Conservation (phyloP, 2,797 vertebrate genomes). For the Nannoperca obscura region DNA sequence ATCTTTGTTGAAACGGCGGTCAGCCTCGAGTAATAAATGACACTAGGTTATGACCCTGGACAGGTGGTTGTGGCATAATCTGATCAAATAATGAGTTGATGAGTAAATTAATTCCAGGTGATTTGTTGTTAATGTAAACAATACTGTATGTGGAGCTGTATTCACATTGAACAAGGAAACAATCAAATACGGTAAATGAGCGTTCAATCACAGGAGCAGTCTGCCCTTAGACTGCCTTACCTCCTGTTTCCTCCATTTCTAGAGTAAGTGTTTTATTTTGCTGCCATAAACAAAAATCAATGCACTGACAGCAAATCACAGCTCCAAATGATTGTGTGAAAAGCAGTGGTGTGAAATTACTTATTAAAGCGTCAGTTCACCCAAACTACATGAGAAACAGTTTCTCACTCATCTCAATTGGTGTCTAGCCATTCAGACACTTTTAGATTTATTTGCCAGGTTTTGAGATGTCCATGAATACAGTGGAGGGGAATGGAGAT, state of each 20-base stretch:
- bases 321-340: neutral
- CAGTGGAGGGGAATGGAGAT: neutral
- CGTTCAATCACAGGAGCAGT: no score
- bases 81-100: conserved; percentile 4
- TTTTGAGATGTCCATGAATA: neutral
- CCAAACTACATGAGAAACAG: conserved; percentile 23
- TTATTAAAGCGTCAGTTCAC: conserved; percentile 19
- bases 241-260: neutral
- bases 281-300: neutral
- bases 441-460: neutral
- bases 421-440: neutral
- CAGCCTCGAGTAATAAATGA: conserved; percentile 35
- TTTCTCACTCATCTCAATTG: conserved; percentile 2
- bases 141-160: neutral
- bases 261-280: neutral
- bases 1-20: conserved; percentile 59
- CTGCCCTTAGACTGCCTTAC: neutral
- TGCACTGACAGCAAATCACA: neutral
- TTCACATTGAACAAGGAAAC: conserved; percentile 11
- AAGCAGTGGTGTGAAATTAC: neutral
- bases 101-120: neutral
- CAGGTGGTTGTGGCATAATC: conserved; percentile 20
- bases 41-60: conserved; percentile 8
- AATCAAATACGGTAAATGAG: neutral
- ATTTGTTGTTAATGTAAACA: conserved; percentile 5